These are phyloP conservation scores for Aldrovandia affinis DNA, from an alignment of 2,797 vertebrate genomes.

Conservation along the genomic window DNA sequence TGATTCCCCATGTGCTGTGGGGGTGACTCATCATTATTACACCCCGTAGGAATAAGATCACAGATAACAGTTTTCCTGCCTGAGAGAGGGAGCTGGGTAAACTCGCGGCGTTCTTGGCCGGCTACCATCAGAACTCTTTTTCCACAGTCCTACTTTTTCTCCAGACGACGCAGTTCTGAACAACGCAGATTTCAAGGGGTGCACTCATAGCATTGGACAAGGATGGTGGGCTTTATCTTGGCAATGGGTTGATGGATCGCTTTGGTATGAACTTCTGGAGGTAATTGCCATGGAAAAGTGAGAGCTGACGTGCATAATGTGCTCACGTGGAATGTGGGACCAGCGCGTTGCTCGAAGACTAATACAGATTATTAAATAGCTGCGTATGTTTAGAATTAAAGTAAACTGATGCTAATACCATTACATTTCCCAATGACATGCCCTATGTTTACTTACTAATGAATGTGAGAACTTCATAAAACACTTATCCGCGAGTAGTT, in stretches of 20 bases:
- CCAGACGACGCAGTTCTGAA: not conserved
- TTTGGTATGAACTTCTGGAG: conserved; percentile 27
- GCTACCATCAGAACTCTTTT: not conserved
- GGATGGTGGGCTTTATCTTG: conserved; percentile 2
- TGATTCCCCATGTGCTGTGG: not conserved
- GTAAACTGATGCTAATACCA: not conserved
- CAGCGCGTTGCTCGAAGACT: conserved; percentile 21
- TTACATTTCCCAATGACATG: conserved; percentile 2
- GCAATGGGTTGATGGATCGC: conserved; percentile 10
- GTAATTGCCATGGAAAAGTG: not conserved
- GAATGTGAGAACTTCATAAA: conserved; percentile 7
- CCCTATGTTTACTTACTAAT: conserved; percentile 15
- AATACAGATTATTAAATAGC: not conserved
- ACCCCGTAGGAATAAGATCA: conserved; percentile 6
- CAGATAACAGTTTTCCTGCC: conserved; percentile 7
- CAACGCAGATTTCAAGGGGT: not conserved
- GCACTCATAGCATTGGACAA: not conserved
- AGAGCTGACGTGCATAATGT: not conserved
- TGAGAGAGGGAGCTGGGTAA: not conserved
- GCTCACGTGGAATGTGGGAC: not conserved
- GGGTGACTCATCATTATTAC: conserved; percentile 5
- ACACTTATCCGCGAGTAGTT: conserved; percentile 2
- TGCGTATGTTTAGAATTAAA: not conserved
- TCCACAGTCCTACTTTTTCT: no score
- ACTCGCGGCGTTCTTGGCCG: not conserved